Evolutionary conservation across 2,113 vertebrate genomes (phyloP), one percentile per base, ranked within the genome.

Genomic region (Nymphicus hollandicus): DNA sequence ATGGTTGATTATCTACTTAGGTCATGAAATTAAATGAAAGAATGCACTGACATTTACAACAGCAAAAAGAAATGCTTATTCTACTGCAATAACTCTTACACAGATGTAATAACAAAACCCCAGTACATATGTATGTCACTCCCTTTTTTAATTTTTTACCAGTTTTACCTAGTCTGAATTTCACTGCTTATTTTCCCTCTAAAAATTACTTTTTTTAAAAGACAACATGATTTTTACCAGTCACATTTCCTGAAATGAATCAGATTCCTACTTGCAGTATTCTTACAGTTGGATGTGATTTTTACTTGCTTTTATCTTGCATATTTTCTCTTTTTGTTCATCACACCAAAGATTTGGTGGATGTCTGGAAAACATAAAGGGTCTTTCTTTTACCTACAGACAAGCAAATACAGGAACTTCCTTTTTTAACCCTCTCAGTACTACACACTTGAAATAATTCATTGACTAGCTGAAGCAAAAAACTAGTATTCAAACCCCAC

Each of bases 11-110:
- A 97, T 64, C 94, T 93, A 87, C 91, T 96, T 92, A 87, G 93
- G 91, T 97, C 89, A 97, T 56, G 83, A 97, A 96, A 97, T 96
- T 97, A 96, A 97, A 97, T 55, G 63, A 92, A 44, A 89, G 52
- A 91, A 96, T 58, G 58, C 43, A 94, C 37, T 76, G 87, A 82
- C 76, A 88, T 81, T 53, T 64, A 65, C 20, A 93, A 80, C n/a
- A 87, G 88, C 63, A 94, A 96, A 89, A 96, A 92, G 13, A 95
- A 91, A 94, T 28, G 47, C 81, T 86, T 95, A 68, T 89, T 92
- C 77, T 47, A 85, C 64, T 69, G 65, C 28, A 84, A 3, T 60
- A 94, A 81, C 47, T 85, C 81, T 63, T 63, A 66, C 3, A 11
- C 17, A 65, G 2, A 72, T 28, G 9, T 16, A 80, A 55, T 24